A percentile compares a stretch with the other conserved stretches of the same genome.
Evolutionary conservation across 2,797 vertebrate species (phyloP).

Genomic region (Acrossocheilus fasciatus): DNA sequence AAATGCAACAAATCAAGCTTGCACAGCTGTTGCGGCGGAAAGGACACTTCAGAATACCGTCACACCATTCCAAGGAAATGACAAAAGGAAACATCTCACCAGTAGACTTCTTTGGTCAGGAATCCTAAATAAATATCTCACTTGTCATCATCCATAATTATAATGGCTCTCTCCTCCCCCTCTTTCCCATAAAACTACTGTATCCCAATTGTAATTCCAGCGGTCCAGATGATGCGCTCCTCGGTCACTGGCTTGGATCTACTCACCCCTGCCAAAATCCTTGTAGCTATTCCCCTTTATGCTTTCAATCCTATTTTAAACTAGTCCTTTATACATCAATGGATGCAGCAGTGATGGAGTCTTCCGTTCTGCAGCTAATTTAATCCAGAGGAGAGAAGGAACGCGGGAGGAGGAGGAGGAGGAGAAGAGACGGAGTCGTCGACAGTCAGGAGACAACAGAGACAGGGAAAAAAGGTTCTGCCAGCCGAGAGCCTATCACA

Average conservation of each 20-base stretch:
- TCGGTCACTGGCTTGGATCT: constrained; percentile 32
- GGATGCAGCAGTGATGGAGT: constrained; percentile 20
- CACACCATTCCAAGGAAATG: constrained; percentile 29
- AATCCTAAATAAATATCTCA: constrained; percentile 37
- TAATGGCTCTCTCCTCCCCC: constrained; percentile 6
- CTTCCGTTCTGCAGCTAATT: constrained; percentile 65
- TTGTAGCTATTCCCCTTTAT: constrained; percentile 27
- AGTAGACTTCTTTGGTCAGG: constrained; percentile 16
- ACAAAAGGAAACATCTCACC: constrained; percentile 26
- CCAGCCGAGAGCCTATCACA: constrained; percentile 74
- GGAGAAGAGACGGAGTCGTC: constrained; percentile 69
- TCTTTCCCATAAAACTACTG: constrained; percentile 26
- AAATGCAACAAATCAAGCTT: constrained; percentile 26
- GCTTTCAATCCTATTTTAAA: constrained; percentile 34
- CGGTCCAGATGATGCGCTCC: constrained; percentile 13
- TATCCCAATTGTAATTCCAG: constrained; percentile 42
- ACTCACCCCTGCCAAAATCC: constrained; percentile 55
- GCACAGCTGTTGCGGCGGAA: constrained; percentile 63
- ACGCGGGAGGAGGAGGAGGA: constrained; percentile 55
- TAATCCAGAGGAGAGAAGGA: constrained; percentile 66
- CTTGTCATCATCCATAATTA: constrained; percentile 47
- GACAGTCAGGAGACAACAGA: constrained; percentile 73
- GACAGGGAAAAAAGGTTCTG: constrained; percentile 65
- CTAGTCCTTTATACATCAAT: constrained; percentile 23
- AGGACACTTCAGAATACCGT: constrained; percentile 37